Evolutionary conservation across 2,113 vertebrate genomes (phyloP).

Genomic region (Parus major): DNA sequence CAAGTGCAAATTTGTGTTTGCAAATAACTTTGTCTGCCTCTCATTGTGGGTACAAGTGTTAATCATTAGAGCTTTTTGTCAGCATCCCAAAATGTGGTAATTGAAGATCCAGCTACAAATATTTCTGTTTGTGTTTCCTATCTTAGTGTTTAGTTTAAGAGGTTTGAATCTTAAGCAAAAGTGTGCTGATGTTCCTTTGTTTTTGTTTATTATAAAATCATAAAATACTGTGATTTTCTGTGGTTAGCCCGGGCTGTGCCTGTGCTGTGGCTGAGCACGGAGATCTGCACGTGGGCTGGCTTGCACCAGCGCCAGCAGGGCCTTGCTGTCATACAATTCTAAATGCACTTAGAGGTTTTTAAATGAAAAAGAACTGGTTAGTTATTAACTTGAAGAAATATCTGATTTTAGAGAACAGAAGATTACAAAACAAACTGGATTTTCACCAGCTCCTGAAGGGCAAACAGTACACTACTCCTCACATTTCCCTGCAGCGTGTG

Average conservation of each 20-base stretch:
- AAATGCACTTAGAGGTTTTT: slow-evolving; percentile 27
- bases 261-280: not conserved
- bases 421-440: slow-evolving; percentile 59
- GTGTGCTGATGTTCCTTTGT: not conserved
- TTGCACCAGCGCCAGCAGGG: not conserved
- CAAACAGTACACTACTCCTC: slow-evolving; percentile 22
- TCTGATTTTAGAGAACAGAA: slow-evolving; percentile 60
- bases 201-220: not conserved
- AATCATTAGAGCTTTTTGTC: slow-evolving; percentile 15
- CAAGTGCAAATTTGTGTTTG: slow-evolving; percentile 25
- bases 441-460: slow-evolving; percentile 53
- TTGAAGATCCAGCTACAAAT: not conserved
- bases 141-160: not conserved
- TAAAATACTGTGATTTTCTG: not conserved
- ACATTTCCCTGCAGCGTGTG: not conserved
- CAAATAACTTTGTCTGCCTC: not conserved
- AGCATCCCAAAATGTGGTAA: not conserved
- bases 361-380: slow-evolving; percentile 62
- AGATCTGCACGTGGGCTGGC: not conserved
- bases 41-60: slow-evolving; percentile 27
- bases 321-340: slow-evolving; percentile 10
- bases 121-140: not conserved
- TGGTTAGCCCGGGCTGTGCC: fast-evolving
- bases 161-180: not conserved
- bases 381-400: slow-evolving; percentile 67